Evolutionary conservation across 1,140 invertebrate genomes (phyloP).

Genomic region (Drosophila arawakana): DNA sequence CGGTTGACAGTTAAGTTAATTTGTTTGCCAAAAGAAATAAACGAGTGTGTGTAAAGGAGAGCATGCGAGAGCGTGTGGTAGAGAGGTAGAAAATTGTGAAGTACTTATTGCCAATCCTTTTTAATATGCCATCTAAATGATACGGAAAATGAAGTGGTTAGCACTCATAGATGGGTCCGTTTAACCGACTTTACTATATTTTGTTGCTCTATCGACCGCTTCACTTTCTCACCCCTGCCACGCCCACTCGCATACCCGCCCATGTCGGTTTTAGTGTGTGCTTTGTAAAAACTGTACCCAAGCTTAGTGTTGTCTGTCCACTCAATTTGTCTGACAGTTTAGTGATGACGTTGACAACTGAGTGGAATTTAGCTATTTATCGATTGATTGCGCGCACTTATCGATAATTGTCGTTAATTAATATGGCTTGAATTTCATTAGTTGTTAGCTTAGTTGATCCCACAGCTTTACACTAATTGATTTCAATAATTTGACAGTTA

Average conservation of each 20-base stretch:
- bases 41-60: constrained; percentile 4
- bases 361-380: constrained; percentile 7
- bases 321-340: background rate
- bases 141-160: constrained; percentile 79
- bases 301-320: background rate
- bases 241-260: background rate
- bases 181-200: constrained; percentile 23
- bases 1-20: constrained; percentile 80
- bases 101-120: constrained; percentile 54
- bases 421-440: background rate
- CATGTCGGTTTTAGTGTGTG: background rate
- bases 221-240: background rate
- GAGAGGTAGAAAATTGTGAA: background rate
- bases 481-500: too few species aligned
- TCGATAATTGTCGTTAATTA: constrained; percentile 16
- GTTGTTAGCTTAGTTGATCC: too few species aligned
- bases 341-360: background rate
- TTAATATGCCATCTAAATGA: constrained; percentile 76
- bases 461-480: background rate
- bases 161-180: constrained; percentile 43
- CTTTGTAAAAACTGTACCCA: constrained; percentile 24
- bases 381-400: constrained; percentile 11
- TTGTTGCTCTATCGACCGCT: background rate
- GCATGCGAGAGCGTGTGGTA: background rate
- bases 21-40: constrained; percentile 59